phyloP scores from a whole-genome alignment of 2,888 invertebrate species.

The Panorpa germanica region DNA sequence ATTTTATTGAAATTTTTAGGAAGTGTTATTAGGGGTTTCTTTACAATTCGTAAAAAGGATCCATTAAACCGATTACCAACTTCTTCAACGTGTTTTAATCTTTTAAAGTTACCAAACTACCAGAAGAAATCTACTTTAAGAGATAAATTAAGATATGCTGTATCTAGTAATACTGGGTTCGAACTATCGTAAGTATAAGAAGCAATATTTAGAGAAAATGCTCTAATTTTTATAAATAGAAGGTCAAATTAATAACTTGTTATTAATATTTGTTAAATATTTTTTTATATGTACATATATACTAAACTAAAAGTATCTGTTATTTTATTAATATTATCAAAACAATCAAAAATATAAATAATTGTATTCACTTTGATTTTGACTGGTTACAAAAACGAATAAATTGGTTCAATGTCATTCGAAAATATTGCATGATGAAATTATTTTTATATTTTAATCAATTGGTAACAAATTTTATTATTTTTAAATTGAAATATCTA shows the following conservation, averaged over 20 bases:
- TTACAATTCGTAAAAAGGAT: conserved; percentile 89
- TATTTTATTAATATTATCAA: too few species aligned
- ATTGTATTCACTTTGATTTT: too few species aligned
- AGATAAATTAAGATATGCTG: conserved; percentile 93
- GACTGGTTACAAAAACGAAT: too few species aligned
- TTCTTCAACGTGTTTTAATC: conserved; percentile 96
- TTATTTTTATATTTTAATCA: too few species aligned
- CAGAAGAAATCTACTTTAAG: conserved; percentile 86
- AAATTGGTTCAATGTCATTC: too few species aligned
- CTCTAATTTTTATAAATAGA: conserved; percentile 5
- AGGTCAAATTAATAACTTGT: conserved; percentile 11
- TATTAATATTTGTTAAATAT: conserved; percentile 6
- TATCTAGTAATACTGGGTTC: conserved; percentile 95
- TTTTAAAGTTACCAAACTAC: conserved; percentile 95
- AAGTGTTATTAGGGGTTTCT: conserved; percentile 93
- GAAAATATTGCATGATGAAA: too few species aligned
- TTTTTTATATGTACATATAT: too few species aligned
- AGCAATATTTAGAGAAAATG: conserved; percentile 6
- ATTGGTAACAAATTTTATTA: too few species aligned
- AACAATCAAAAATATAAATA: too few species aligned
- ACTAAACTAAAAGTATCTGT: too few species aligned
- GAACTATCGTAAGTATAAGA: conserved; percentile 69
- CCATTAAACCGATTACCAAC: conserved; percentile 92
- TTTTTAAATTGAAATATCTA: too few species aligned
- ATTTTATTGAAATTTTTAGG: conserved; percentile 30